A percentile compares a stretch with the other conserved stretches of the same genome.
These are phyloP conservation scores for Phoxinus dragarum DNA, from an alignment of 2,797 vertebrate genomes.

Conservation along the genomic window DNA sequence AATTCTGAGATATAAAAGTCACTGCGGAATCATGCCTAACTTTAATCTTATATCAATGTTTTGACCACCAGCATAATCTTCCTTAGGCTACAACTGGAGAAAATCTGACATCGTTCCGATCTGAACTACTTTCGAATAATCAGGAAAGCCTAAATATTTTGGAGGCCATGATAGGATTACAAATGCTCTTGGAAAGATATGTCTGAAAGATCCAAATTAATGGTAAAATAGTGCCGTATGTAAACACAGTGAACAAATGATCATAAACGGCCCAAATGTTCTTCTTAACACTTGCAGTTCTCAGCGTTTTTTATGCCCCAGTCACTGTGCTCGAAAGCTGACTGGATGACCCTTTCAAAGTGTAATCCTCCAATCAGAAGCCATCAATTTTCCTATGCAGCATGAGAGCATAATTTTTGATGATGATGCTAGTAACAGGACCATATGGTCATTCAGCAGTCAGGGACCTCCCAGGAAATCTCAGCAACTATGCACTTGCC, in stretches of 20 bases:
- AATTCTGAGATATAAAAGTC: neutral
- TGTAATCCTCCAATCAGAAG: conserved; percentile 46
- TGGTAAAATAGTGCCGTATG: neutral
- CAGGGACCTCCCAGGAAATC: conserved; percentile 50
- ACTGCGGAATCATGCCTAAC: neutral
- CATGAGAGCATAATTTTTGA: conserved; percentile 45
- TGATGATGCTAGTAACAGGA: conserved; percentile 47
- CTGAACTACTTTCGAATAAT: conserved; percentile 4
- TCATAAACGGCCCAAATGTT: neutral
- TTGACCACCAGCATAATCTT: conserved; percentile 29
- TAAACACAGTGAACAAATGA: neutral
- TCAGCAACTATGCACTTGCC: conserved; percentile 38
- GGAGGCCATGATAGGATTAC: neutral
- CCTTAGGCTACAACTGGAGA: neutral
- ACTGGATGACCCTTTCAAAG: conserved; percentile 40
- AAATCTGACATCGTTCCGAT: neutral
- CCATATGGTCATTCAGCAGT: conserved; percentile 54
- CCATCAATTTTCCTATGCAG: conserved; percentile 36
- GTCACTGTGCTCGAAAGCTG: conserved; percentile 1
- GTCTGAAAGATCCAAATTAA: neutral
- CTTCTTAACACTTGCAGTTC: neutral
- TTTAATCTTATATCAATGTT: conserved; percentile 14
- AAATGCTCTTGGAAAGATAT: neutral
- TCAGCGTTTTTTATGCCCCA: conserved; percentile 5
- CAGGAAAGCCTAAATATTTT: neutral